Conservation (phyloP, 2,888 invertebrate species). For the Hydrotaea cyrtoneurina region DNA sequence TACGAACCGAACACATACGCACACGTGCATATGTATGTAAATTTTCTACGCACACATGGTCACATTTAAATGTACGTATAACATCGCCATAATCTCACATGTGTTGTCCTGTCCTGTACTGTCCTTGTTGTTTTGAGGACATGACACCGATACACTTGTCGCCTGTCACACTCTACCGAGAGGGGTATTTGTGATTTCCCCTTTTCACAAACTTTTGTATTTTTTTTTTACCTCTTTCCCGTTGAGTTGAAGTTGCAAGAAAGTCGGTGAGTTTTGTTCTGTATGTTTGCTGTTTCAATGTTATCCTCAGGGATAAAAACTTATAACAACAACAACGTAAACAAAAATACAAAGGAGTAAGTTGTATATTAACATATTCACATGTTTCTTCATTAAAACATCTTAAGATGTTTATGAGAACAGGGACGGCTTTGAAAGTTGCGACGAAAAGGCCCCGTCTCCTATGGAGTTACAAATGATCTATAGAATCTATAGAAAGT, state of each 20-base stretch:
- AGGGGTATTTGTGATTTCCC: neutral
- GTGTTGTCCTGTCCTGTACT: conserved; percentile 31
- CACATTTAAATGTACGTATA: conserved; percentile 30
- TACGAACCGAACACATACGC: neutral
- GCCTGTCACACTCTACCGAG: conserved; percentile 69
- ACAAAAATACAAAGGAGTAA: conserved; percentile 2
- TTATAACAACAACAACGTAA: conserved; percentile 40
- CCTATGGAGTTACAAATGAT: too few species aligned
- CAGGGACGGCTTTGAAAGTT: neutral
- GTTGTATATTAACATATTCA: conserved; percentile 42
- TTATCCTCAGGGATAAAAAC: conserved; percentile 62
- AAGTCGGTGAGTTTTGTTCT: conserved; percentile 17
- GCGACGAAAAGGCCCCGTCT: too few species aligned
- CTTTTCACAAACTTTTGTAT: neutral
- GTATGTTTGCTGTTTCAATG: conserved; percentile 38
- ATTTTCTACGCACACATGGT: neutral
- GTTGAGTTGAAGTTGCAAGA: neutral
- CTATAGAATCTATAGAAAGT: too few species aligned
- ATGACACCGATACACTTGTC: conserved; percentile 73
- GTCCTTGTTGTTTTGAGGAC: conserved; percentile 47
- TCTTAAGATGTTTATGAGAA: conserved; percentile 22
- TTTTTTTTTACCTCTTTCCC: neutral
- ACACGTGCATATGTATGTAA: neutral
- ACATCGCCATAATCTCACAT: conserved; percentile 46
- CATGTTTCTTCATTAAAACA: conserved; percentile 45